Conservation (phyloP, 2,797 vertebrate genomes). For the Peromyscus aztecus region DNA sequence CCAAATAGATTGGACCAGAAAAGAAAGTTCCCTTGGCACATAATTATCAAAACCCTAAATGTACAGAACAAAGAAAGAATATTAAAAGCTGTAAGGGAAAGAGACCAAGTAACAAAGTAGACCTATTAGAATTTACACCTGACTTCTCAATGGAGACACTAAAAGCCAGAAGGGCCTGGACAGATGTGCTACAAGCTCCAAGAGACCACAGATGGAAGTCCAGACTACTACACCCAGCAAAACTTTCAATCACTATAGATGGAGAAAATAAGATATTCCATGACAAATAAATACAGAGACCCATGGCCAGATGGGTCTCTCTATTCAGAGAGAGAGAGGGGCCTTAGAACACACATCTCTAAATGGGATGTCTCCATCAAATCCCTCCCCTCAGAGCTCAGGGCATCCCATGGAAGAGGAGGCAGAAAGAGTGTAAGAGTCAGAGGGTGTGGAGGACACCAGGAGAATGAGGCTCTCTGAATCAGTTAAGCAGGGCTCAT, state of each 20-base stretch:
- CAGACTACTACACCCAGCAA: not conserved
- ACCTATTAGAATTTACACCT: too few species aligned
- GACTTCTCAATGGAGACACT: too few species aligned
- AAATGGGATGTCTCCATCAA: not conserved
- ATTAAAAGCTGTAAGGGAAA: not conserved
- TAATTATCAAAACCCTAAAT: not conserved
- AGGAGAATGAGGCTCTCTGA: not conserved
- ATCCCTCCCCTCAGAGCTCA: not conserved
- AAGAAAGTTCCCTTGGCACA: not conserved
- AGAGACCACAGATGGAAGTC: not conserved
- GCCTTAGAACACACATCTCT: not conserved
- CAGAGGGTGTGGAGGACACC: not conserved
- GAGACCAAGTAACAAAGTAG: too few species aligned
- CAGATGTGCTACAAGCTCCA: not conserved
- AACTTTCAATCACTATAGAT: not conserved
- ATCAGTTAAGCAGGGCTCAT: not conserved
- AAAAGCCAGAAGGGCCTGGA: not conserved
- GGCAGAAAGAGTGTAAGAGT: not conserved
- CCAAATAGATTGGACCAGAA: not conserved
- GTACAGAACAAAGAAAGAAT: not conserved
- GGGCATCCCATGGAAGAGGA: not conserved
- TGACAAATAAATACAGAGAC: not conserved
- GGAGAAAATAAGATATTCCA: not conserved
- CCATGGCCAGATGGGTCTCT: not conserved
- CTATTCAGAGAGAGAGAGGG: not conserved